Evolutionary conservation across 1,140 invertebrate genomes (phyloP), one percentile per base, ranked within the genome.

Genomic region (Diabrotica undecimpunctata): DNA sequence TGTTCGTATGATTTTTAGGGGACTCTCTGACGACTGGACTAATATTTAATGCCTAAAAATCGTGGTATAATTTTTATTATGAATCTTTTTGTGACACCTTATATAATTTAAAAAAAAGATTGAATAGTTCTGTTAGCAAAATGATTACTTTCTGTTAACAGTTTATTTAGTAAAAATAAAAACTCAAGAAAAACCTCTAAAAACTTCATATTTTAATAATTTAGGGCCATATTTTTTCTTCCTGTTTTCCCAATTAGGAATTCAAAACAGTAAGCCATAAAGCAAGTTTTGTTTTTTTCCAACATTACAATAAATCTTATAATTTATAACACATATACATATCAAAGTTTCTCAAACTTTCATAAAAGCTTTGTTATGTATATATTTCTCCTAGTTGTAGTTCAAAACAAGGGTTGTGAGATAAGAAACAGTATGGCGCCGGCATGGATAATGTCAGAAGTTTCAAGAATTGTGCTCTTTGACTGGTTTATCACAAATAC

Each of bases 231-330:
- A 25, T 25, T 25, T 25, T 25, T 25, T 25, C 25, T 25, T 25
- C 25, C 25, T 25, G 25, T 25, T 25, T 25, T 25, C 25, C 25
- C 41, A 10, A 46, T 46, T 46, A 10, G 8, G 41, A 46, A 46
- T 46, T 46, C 41, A 46, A 46, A 46, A 46, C 41, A 46, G n/a
- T 46, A 46, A 46, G 41, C 41, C 8, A 46, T 46, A n/a, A 46
- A 46, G 4, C 41, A 46, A 46, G n/a, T 8, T 46, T 46, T 46
- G 8, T 8, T 46, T 46, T 46, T 46, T 46, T 6, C 8, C n/a
- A 46, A n/a, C 41, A 46, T n/a, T 46, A 46, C 41, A 46, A 46
- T 46, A 46, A 46, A 46, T 46, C 41, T 46, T 46, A 46, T 46
- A 46, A 46, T 46, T 46, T 6, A 46, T 46, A 46, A 46, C n/a